Base-by-base conservation (phyloP, 2,888 invertebrate species). In the Pyrgus malvae region DNA sequence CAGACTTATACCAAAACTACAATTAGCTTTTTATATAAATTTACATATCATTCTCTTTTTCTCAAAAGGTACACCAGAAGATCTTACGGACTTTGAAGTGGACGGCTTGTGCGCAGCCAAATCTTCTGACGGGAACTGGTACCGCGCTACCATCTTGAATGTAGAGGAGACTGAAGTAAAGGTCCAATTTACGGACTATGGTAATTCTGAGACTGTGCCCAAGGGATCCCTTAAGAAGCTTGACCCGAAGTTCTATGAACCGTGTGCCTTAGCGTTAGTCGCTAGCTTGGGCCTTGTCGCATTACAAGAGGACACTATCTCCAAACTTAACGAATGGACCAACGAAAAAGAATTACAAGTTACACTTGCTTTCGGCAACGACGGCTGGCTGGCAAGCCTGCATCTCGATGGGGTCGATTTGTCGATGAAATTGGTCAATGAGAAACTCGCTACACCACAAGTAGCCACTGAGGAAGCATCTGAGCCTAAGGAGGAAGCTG, bases 111-210 rank as follows among this genome's bases (percentile, higher is more conserved):
- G 94, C 69, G 95, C 92, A 0, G 93, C 92, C 0, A 90, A 91
- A 45, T 92, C 92, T 2, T 68, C 67, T 0, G 95, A 95, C 72
- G 91, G 90, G 2, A 93, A 93, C 72, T 95, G 95, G 95, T 95
- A 95, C 70, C 91, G 95, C 40, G 94, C 92, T 2, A 90, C 87
- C 57, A 89, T 95, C 14, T 29, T 87, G 8, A 78, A 77, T 42
- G 66, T 77, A 3, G 81, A 84, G 9, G 91, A 91, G 11, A 75
- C 77, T 0, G 81, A 79, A 12, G 89, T 85, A 14, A 84, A 77
- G 17, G 91, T 94, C 0, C 90, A 91, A 50, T 95, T 91, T 69
- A 72, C 93, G 0, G 96, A 96, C 74, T 95, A 95, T 59, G 96
- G 95, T 31, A 94, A 95, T 70, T 76, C 81, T 0, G 95, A 95